Evolutionary conservation across 92 coral and sea anemone genomes (phyloP).

Genomic region (Palythoa grandiflora): DNA sequence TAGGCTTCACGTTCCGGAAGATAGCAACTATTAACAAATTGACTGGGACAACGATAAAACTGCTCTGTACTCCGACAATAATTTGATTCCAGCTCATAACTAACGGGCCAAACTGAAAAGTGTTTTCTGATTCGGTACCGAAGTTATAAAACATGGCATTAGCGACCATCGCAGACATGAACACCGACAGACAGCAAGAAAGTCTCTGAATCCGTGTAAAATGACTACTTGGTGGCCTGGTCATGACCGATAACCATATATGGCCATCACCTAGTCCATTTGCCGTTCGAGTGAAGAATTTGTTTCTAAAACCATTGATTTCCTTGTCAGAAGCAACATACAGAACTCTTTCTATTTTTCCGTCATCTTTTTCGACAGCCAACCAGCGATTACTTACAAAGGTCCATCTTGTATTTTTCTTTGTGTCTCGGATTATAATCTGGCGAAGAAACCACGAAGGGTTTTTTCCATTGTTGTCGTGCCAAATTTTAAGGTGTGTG

Average conservation of each 20-base stretch:
- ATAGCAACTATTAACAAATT: constrained; percentile 84
- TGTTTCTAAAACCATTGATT: constrained; percentile 85
- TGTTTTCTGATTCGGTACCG: constrained; percentile 80
- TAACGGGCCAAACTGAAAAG: constrained; percentile 87
- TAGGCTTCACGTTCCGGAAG: constrained; percentile 80
- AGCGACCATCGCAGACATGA: constrained; percentile 91
- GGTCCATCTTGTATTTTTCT: constrained; percentile 76
- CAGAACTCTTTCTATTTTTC: constrained; percentile 84
- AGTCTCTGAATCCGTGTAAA: constrained; percentile 97
- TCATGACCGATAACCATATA: constrained; percentile 92
- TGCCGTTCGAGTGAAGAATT: constrained; percentile 84
- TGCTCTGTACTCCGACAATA: constrained; percentile 89
- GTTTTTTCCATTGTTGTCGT: constrained; percentile 87
- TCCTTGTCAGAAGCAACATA: constrained; percentile 77
- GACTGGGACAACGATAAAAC: constrained; percentile 86
- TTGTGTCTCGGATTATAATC: constrained; percentile 78
- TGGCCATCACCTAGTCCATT: constrained; percentile 95
- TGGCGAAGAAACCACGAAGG: constrained; percentile 95
- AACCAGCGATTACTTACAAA: constrained; percentile 94
- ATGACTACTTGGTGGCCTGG: constrained; percentile 94
- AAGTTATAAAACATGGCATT: constrained; percentile 97
- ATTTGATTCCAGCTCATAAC: constrained; percentile 82
- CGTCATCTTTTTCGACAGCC: constrained; percentile 92
- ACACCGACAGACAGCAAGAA: constrained; percentile 89
- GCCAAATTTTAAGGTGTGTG: constrained; percentile 89